A percentile compares a stretch with the other conserved stretches of the same genome.
These are phyloP conservation scores for Trematomus bernacchii DNA, from an alignment of 2,797 vertebrate species.

Conservation along the genomic window DNA sequence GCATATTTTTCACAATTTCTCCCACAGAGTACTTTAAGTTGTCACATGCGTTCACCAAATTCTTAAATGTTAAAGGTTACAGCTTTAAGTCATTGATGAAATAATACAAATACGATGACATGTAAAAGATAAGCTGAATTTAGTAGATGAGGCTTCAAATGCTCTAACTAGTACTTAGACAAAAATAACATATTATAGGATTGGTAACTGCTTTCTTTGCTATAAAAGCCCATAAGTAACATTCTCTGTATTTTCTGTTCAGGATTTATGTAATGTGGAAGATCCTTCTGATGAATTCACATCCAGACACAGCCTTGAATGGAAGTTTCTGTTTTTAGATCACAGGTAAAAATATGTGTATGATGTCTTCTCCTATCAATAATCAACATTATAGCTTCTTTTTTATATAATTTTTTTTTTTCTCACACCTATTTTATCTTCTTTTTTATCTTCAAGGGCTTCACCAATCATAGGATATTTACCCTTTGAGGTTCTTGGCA, in stretches of 20 bases:
- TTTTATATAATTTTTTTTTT: too few species aligned
- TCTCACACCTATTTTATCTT: conserved; percentile 15
- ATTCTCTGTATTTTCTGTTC: conserved; percentile 49
- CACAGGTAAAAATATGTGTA: conserved; percentile 85
- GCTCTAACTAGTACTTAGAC: too few species aligned
- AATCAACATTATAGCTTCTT: not conserved
- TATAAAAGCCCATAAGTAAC: not conserved
- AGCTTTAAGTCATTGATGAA: not conserved
- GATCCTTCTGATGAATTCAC: conserved; percentile 89
- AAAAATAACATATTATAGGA: conserved; percentile 1
- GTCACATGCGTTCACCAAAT: conserved; percentile 3
- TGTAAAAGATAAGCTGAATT: conserved; percentile 6
- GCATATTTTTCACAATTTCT: not conserved
- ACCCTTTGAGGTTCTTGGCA: conserved; percentile 93
- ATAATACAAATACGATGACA: conserved; percentile 2
- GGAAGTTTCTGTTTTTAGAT: conserved; percentile 89
- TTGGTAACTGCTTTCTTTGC: not conserved
- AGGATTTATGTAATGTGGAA: conserved; percentile 90
- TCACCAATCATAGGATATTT: conserved; percentile 93
- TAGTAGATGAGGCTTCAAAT: not conserved
- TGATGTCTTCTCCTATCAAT: not conserved
- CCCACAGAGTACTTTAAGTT: conserved; percentile 3
- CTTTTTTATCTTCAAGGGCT: conserved; percentile 80
- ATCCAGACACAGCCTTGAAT: conserved; percentile 90
- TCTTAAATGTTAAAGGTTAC: conserved; percentile 8